These are phyloP conservation scores for Oedothorax gibbosus DNA, from an alignment of 1,140 invertebrate genomes.

Conservation along the genomic window DNA sequence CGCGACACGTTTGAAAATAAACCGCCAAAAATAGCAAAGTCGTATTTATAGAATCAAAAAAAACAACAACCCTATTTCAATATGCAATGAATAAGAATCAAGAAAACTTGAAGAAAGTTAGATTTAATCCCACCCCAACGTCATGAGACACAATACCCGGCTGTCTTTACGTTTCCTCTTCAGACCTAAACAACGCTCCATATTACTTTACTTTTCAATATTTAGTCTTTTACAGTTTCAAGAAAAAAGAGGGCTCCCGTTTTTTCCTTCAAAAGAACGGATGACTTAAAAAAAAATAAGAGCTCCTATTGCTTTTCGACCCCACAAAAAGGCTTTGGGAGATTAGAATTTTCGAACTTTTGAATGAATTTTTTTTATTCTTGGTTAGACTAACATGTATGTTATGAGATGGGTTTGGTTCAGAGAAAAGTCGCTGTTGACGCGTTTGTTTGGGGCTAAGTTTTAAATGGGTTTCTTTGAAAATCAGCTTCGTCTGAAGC, in stretches of 20 bases:
- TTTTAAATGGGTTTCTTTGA: too few relatives aligned
- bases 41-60: not conserved
- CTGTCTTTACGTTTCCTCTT: not conserved
- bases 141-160: not conserved
- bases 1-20: too few relatives aligned
- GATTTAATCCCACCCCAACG: slow-evolving; percentile 18
- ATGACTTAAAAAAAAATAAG: not conserved
- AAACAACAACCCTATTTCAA: not conserved
- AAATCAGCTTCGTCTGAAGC: too few relatives aligned
- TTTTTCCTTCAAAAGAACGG: too few relatives aligned
- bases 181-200: not conserved
- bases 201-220: slow-evolving; percentile 22
- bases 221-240: not conserved
- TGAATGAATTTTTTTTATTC: not conserved
- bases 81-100: slow-evolving; percentile 23
- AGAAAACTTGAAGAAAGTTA: slow-evolving; percentile 1
- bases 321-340: not conserved
- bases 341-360: not conserved
- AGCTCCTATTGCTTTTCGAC: not conserved
- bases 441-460: too few relatives aligned
- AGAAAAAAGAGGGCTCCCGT: not conserved
- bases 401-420: too few relatives aligned
- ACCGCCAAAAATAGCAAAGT: not conserved
- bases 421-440: too few relatives aligned
- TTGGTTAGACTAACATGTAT: not conserved